These are phyloP conservation scores for Orchesella flavescens DNA, from an alignment of 2,888 invertebrate genomes.

Conservation along the genomic window DNA sequence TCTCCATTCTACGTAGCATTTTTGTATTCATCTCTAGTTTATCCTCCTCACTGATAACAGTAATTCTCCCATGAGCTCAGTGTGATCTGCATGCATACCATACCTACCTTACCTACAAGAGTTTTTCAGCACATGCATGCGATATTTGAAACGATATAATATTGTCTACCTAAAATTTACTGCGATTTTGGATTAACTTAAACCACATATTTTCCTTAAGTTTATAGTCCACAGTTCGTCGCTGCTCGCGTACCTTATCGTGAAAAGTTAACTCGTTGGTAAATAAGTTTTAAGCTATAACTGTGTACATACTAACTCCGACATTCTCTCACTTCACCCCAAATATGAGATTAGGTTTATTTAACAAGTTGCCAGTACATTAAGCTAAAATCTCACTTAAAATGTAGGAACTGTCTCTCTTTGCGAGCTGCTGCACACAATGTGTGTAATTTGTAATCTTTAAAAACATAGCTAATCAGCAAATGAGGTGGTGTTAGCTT, in stretches of 20 bases:
- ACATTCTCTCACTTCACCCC: not conserved
- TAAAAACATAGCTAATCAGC: not conserved
- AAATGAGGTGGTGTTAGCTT: not conserved
- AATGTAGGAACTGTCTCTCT: not conserved
- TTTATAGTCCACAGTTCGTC: too few relatives aligned
- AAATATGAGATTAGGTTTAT: not conserved
- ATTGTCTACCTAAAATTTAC: too few relatives aligned
- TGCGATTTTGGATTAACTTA: too few relatives aligned
- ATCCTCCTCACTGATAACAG: constrained; percentile 29
- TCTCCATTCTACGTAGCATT: constrained; percentile 19
- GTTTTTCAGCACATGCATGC: too few relatives aligned
- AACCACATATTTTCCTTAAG: too few relatives aligned
- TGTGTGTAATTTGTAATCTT: not conserved
- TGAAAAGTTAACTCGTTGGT: not conserved
- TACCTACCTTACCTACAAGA: too few relatives aligned
- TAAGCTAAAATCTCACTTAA: not conserved
- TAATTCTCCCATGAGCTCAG: not conserved
- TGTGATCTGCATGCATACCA: too few relatives aligned
- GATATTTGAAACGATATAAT: too few relatives aligned
- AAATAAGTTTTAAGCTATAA: too few relatives aligned
- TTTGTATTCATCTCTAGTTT: not conserved
- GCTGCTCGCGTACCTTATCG: too few relatives aligned
- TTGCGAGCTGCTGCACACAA: not conserved
- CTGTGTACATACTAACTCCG: not conserved
- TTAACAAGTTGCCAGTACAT: not conserved